Percentiles rank a stretch among this genome's conserved stretches.
These are phyloP conservation scores for Tachysurus fulvidraco DNA, from an alignment of 2,113 vertebrate genomes.

Conservation along the genomic window DNA sequence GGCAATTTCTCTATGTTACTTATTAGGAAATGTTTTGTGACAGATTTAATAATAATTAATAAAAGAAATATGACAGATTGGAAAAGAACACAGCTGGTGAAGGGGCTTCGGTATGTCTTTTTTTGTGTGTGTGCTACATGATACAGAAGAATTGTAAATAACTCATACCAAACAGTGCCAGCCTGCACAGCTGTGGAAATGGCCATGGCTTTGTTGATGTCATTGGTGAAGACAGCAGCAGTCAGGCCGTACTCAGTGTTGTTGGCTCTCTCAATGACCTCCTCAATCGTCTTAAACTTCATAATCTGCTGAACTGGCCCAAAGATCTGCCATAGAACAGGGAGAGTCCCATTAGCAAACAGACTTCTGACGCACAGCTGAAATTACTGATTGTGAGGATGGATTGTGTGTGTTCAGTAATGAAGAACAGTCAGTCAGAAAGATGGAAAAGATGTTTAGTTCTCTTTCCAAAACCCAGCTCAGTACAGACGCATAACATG, in stretches of 20 bases:
- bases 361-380: constrained; percentile 38
- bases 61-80: too few species aligned
- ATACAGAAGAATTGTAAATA: background rate
- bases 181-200: constrained; percentile 94
- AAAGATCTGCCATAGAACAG: constrained; percentile 83
- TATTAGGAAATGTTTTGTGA: background rate
- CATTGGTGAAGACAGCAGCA: constrained; percentile 92
- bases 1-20: background rate
- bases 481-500: constrained; percentile 6
- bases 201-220: constrained; percentile 95
- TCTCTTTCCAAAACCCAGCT: constrained; percentile 14
- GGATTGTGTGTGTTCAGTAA: constrained; percentile 46
- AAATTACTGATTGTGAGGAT: constrained; percentile 30
- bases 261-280: constrained; percentile 97
- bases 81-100: background rate
- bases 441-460: constrained; percentile 35
- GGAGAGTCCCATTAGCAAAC: constrained; percentile 35
- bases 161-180: constrained; percentile 92
- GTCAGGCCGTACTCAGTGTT: constrained; percentile 91
- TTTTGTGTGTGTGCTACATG: too few species aligned
- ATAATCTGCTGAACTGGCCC: constrained; percentile 97
- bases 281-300: constrained; percentile 96
- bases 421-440: constrained; percentile 35
- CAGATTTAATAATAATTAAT: background rate
- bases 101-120: background rate